phyloP scores from a whole-genome alignment of 2,113 vertebrate genomes.

The Myotis brandtii region DNA sequence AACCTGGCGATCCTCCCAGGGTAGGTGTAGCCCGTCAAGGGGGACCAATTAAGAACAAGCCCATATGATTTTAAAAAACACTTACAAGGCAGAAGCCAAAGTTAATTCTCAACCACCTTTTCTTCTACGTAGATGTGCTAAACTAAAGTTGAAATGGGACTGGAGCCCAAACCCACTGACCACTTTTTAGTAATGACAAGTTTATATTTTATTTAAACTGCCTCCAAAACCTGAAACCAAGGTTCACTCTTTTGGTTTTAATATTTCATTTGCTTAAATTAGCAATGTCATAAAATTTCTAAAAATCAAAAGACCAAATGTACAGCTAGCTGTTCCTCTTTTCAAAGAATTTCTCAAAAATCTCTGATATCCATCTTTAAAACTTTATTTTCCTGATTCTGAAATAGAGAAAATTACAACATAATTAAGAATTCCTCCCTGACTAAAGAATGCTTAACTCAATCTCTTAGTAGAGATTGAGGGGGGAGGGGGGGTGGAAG shows the following conservation, averaged over 20 bases:
- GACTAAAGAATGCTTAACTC: slow-evolving; percentile 16
- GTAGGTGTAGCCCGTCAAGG: neutral
- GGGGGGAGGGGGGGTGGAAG: neutral
- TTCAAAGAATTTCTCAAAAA: slow-evolving; percentile 43
- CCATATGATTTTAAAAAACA: neutral
- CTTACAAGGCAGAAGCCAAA: slow-evolving; percentile 13
- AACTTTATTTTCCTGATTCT: slow-evolving; percentile 6
- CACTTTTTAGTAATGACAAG: neutral
- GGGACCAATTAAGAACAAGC: slow-evolving; percentile 22
- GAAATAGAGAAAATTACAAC: neutral
- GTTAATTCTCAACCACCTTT: neutral
- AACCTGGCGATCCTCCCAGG: neutral
- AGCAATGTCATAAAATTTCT: slow-evolving; percentile 19
- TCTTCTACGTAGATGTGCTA: neutral
- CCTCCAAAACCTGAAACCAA: slow-evolving; percentile 18
- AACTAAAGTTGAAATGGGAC: neutral
- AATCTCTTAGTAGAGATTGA: neutral
- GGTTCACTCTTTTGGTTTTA: neutral
- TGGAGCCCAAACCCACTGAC: neutral
- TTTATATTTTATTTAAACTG: neutral
- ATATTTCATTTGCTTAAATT: slow-evolving; percentile 25
- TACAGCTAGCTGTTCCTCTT: neutral
- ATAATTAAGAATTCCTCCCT: slow-evolving; percentile 16
- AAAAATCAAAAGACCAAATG: slow-evolving; percentile 29
- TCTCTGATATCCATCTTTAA: slow-evolving; percentile 17